Conservation (phyloP, 2,113 vertebrate species). For the Lepisosteus osseus region DNA sequence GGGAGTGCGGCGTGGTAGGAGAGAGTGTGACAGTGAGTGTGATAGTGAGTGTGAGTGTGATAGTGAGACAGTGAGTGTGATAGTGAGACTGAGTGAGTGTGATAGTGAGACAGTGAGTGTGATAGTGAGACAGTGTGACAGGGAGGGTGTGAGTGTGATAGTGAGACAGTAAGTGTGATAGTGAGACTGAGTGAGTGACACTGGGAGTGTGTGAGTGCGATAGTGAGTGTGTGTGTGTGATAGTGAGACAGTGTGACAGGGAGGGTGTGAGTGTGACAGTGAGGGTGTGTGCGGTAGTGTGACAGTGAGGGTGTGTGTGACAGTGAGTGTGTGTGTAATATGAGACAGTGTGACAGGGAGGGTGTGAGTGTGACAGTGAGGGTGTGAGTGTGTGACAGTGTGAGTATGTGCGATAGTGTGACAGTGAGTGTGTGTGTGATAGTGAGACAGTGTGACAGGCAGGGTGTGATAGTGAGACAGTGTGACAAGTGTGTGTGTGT, state of each 20-base stretch:
- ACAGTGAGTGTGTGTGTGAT: slow-evolving; percentile 7
- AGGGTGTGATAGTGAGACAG: slow-evolving; percentile 18
- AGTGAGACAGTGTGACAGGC: slow-evolving; percentile 20
- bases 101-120: neutral
- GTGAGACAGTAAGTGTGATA: neutral
- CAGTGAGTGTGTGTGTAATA: too few species aligned
- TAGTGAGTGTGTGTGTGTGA: too few species aligned
- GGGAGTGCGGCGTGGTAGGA: too few species aligned
- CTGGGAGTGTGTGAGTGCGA: too few species aligned
- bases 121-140: neutral
- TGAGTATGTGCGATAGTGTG: slow-evolving; percentile 11
- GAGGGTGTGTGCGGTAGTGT: neutral
- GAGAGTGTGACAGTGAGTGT: neutral
- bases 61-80: neutral
- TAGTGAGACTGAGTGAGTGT: neutral
- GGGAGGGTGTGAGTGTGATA: neutral
- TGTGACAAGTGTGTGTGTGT: neutral
- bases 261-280: slow-evolving; percentile 18
- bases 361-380: slow-evolving; percentile 6
- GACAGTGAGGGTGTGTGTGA: slow-evolving; percentile 5
- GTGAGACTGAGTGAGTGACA: too few species aligned
- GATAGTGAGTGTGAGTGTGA: neutral
- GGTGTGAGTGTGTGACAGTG: neutral
- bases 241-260: slow-evolving; percentile 19
- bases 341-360: slow-evolving; percentile 25